Evolutionary conservation across 2,113 vertebrate genomes (phyloP).

Genomic region (Azemiops feae): DNA sequence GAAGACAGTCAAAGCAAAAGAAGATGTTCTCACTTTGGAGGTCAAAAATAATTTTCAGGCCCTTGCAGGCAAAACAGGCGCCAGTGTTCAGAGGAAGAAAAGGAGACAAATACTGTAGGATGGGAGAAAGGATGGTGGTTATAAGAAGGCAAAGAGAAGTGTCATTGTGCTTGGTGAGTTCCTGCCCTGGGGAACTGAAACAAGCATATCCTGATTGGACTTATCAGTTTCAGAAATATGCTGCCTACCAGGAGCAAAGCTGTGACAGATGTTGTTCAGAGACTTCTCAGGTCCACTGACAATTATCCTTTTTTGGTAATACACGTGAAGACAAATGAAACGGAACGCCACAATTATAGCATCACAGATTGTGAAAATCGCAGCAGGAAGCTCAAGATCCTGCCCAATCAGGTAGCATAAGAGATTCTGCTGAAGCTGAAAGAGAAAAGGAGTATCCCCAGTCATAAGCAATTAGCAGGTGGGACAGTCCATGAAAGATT

Average conservation of each 20-base stretch:
- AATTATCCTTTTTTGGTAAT: neutral
- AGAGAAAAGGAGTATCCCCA: neutral
- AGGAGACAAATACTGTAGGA: neutral
- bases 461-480: neutral
- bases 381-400: neutral
- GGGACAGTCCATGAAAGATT: neutral
- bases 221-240: neutral
- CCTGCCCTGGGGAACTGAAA: neutral
- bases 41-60: neutral
- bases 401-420: neutral
- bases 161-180: neutral
- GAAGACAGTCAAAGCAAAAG: neutral
- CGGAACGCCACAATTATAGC: neutral
- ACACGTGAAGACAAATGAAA: neutral
- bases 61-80: neutral
- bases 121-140: neutral
- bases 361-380: neutral
- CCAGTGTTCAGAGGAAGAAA: neutral
- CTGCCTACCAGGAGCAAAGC: neutral
- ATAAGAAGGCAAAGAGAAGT: neutral
- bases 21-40: neutral
- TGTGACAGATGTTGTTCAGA: neutral
- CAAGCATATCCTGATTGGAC: neutral
- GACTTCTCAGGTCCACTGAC: neutral
- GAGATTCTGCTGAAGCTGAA: neutral